Evolutionary conservation across 2,888 invertebrate species (phyloP).

Genomic region (Torymus auratus): DNA sequence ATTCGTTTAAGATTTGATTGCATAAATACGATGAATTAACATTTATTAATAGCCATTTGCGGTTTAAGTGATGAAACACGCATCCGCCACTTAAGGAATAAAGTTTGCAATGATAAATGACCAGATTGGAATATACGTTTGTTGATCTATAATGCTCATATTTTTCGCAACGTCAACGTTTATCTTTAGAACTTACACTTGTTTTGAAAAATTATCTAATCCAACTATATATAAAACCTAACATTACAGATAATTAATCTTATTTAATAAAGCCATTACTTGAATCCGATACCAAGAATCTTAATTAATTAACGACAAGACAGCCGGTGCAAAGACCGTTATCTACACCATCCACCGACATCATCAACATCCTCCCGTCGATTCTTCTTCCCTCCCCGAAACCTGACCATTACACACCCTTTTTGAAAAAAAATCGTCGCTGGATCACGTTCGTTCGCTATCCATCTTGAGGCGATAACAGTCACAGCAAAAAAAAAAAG

Average conservation of each 20-base stretch:
- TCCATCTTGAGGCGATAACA: not conserved
- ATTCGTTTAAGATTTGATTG: constrained; percentile 6
- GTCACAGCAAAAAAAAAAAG: no score
- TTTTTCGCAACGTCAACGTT: no score
- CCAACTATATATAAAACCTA: no score
- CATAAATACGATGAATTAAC: constrained; percentile 1
- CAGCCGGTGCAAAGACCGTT: no score
- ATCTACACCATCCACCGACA: no score
- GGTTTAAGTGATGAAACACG: constrained; percentile 19
- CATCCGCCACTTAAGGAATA: constrained; percentile 7
- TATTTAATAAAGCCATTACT: no score
- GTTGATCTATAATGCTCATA: not conserved
- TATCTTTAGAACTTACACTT: no score
- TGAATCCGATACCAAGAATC: no score
- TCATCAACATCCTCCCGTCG: not conserved
- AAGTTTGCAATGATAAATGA: constrained; percentile 7
- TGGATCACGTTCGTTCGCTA: not conserved
- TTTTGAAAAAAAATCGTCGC: not conserved
- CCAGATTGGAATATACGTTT: not conserved
- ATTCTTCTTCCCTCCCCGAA: not conserved
- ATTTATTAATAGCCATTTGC: constrained; percentile 28
- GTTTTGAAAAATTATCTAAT: no score
- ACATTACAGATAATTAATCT: no score
- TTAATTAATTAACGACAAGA: no score
- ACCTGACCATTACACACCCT: not conserved